These are phyloP conservation scores for Ennomos quercinarius DNA, from an alignment of 2,888 invertebrate species.

Conservation along the genomic window DNA sequence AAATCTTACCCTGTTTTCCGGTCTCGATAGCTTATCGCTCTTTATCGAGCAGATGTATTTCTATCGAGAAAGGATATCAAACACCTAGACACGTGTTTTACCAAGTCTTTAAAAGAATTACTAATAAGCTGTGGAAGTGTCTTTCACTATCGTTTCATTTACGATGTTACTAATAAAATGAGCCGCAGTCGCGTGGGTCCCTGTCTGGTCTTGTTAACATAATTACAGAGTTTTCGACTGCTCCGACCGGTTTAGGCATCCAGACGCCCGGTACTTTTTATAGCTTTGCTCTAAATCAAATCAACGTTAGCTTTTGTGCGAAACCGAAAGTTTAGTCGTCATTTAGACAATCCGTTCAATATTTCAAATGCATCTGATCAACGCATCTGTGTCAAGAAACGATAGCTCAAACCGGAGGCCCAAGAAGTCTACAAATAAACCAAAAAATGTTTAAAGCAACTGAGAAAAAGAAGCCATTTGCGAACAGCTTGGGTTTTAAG, in stretches of 20 bases:
- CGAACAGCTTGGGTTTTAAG: constrained; percentile 58
- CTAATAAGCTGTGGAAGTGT: constrained; percentile 52
- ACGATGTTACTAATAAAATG: constrained; percentile 54
- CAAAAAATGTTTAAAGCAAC: constrained; percentile 29
- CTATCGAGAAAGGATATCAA: constrained; percentile 37
- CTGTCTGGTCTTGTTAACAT: constrained; percentile 68
- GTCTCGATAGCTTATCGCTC: constrained; percentile 68
- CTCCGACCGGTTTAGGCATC: constrained; percentile 67
- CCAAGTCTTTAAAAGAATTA: constrained; percentile 45
- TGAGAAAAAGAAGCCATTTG: constrained; percentile 51
- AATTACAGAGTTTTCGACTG: constrained; percentile 73
- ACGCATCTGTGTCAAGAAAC: constrained; percentile 44
- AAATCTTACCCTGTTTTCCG: constrained; percentile 77
- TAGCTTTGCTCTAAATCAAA: constrained; percentile 62
- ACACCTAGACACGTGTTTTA: constrained; percentile 51
- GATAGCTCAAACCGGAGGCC: constrained; percentile 39
- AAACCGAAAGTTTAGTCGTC: constrained; percentile 85
- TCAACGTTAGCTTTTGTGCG: constrained; percentile 68
- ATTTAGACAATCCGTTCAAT: constrained; percentile 52
- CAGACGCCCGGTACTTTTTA: constrained; percentile 61
- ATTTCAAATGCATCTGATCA: constrained; percentile 54
- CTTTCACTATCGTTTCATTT: constrained; percentile 69
- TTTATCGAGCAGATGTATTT: constrained; percentile 63
- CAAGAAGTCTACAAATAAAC: constrained; percentile 13
- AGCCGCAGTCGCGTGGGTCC: constrained; percentile 60